Percentiles rank a stretch among this genome's conserved stretches.
These are phyloP conservation scores for Leucosticte australis DNA, from an alignment of 2,113 vertebrate species.

Conservation along the genomic window DNA sequence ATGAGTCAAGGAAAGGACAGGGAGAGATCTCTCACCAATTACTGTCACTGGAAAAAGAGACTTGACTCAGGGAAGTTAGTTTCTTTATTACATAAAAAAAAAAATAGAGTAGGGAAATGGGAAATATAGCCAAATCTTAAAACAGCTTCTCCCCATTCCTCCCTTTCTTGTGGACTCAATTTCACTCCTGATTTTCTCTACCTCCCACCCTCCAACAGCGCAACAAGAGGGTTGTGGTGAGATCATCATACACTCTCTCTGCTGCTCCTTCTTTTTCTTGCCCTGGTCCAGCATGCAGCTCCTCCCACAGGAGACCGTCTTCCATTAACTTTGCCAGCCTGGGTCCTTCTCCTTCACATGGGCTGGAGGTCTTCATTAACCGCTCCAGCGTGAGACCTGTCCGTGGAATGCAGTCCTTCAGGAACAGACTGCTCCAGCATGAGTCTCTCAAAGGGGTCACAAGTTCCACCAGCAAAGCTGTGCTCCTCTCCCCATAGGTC, in stretches of 20 bases:
- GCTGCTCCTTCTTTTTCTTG: neutral
- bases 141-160: accelerated
- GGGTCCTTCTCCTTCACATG: neutral
- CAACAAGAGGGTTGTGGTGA: neutral
- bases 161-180: neutral
- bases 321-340: accelerated
- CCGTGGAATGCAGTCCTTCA: neutral
- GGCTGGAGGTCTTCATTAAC: too few relatives aligned
- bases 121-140: neutral
- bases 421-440: neutral
- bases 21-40: neutral
- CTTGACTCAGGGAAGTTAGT: neutral
- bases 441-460: neutral
- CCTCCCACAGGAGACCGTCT: accelerated
- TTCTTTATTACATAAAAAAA: neutral
- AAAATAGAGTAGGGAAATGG: neutral
- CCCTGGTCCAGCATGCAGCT: accelerated
- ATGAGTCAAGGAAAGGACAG: accelerated
- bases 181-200: accelerated
- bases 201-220: accelerated
- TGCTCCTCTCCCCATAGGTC: neutral
- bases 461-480: neutral
- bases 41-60: neutral
- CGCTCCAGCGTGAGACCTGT: neutral
- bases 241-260: neutral